Conservation (phyloP, 2,113 vertebrate genomes). For the Myiozetetes cayanensis region DNA sequence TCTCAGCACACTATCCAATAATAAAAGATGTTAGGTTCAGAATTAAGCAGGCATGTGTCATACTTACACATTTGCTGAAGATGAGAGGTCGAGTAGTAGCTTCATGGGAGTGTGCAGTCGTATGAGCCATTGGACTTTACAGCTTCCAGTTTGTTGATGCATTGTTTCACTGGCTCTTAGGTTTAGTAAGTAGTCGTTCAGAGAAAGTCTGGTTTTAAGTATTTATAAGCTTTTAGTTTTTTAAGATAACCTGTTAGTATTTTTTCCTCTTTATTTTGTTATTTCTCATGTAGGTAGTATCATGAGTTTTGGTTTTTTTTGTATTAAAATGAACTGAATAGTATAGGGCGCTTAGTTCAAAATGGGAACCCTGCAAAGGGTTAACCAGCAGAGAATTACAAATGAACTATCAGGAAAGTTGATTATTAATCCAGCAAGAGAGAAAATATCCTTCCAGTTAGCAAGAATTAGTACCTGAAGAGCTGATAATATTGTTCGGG, state of each 20-base stretch:
- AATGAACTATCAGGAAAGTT: constrained; percentile 96
- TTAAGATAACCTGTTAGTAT: neutral
- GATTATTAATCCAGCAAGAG: constrained; percentile 92
- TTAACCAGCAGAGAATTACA: constrained; percentile 98
- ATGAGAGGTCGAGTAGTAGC: neutral
- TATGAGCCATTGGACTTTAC: constrained; percentile 25
- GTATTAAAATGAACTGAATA: neutral
- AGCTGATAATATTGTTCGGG: constrained; percentile 81
- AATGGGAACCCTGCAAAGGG: constrained; percentile 77
- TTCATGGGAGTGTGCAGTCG: neutral
- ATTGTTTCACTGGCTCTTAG: constrained; percentile 22
- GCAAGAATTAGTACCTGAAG: constrained; percentile 80
- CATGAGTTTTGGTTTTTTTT: neutral
- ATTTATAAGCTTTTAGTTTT: neutral
- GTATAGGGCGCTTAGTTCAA: neutral
- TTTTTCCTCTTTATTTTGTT: neutral
- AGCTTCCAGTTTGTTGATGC: constrained; percentile 10
- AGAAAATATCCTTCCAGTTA: constrained; percentile 83
- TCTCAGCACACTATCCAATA: constrained; percentile 36
- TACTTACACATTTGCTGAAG: neutral
- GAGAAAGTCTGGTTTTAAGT: neutral
- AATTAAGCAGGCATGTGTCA: neutral
- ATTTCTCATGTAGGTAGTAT: neutral
- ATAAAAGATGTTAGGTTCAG: constrained; percentile 50
- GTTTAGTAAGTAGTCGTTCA: neutral